Conservation (phyloP, 2,888 invertebrate species). For the Mystacides longicornis region DNA sequence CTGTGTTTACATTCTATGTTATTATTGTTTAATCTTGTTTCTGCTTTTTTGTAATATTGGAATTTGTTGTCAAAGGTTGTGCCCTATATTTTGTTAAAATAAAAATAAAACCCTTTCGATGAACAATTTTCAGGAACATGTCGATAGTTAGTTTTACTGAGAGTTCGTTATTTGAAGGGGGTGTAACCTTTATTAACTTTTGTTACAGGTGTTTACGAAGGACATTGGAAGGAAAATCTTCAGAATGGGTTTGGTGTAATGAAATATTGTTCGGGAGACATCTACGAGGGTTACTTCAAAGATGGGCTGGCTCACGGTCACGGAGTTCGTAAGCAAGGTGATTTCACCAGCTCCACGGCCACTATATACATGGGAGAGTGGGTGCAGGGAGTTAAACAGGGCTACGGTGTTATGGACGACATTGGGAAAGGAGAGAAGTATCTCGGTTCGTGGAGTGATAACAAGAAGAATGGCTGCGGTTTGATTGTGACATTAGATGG, state of each 20-base stretch:
- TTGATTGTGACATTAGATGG: conserved; percentile 83
- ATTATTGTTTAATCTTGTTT: no score
- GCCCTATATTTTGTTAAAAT: no score
- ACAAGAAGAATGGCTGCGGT: conserved; percentile 76
- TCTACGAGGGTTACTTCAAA: conserved; percentile 82
- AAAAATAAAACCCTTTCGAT: no score
- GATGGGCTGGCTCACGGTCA: conserved; percentile 80
- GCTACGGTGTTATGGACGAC: conserved; percentile 86
- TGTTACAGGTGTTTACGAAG: conserved; percentile 62
- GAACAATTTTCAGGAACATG: no score
- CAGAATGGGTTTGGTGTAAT: conserved; percentile 75
- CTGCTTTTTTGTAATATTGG: no score
- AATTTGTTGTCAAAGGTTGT: no score
- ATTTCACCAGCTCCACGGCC: conserved; percentile 65
- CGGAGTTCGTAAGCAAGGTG: conserved; percentile 73
- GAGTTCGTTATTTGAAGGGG: no score
- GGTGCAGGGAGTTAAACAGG: conserved; percentile 66
- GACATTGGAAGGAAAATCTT: conserved; percentile 73
- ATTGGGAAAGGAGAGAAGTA: conserved; percentile 83
- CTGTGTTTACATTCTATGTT: no score
- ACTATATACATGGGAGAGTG: conserved; percentile 88
- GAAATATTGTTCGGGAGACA: conserved; percentile 68
- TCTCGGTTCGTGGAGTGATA: conserved; percentile 82
- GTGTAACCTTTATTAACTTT: conserved; percentile 1
- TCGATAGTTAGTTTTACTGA: no score